Percentiles rank a stretch among this genome's conserved stretches.
Conservation (phyloP, 2,797 vertebrate species). For the Anguilla anguilla region DNA sequence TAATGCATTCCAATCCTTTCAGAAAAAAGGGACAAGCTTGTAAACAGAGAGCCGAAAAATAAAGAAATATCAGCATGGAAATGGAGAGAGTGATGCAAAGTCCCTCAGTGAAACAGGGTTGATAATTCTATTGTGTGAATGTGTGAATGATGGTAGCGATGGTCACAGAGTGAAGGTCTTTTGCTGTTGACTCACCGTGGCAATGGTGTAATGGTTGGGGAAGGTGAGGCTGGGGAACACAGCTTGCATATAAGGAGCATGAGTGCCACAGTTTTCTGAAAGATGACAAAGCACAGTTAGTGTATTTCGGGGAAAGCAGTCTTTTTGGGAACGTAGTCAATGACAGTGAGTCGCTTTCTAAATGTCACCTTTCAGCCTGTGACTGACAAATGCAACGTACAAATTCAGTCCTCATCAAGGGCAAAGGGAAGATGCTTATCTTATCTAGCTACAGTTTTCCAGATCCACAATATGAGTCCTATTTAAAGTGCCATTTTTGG, state of each 20-base stretch:
- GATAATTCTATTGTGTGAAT: not conserved
- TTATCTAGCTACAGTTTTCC: not conserved
- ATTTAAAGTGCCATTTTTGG: not conserved
- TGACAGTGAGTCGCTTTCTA: too few relatives aligned
- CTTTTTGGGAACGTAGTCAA: too few relatives aligned
- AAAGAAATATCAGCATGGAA: not conserved
- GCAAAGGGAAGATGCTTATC: not conserved
- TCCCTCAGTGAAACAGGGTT: not conserved
- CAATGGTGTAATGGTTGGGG: slow-evolving; percentile 78
- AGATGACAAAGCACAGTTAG: not conserved
- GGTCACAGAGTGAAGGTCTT: slow-evolving; percentile 9
- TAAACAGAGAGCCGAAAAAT: not conserved
- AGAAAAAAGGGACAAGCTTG: not conserved
- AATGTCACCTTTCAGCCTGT: not conserved
- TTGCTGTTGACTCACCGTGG: slow-evolving; percentile 60
- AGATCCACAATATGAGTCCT: not conserved
- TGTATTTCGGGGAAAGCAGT: not conserved
- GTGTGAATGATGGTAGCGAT: not conserved
- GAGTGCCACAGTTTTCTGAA: slow-evolving; percentile 70
- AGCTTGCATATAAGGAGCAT: slow-evolving; percentile 70
- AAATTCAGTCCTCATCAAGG: not conserved
- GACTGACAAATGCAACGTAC: not conserved
- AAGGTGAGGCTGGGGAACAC: slow-evolving; percentile 76
- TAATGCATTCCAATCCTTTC: not conserved
- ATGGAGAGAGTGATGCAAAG: not conserved